Percentiles rank a stretch among this genome's conserved stretches.
phyloP scores from a whole-genome alignment of 2,888 invertebrate genomes.

The Acronicta psi region DNA sequence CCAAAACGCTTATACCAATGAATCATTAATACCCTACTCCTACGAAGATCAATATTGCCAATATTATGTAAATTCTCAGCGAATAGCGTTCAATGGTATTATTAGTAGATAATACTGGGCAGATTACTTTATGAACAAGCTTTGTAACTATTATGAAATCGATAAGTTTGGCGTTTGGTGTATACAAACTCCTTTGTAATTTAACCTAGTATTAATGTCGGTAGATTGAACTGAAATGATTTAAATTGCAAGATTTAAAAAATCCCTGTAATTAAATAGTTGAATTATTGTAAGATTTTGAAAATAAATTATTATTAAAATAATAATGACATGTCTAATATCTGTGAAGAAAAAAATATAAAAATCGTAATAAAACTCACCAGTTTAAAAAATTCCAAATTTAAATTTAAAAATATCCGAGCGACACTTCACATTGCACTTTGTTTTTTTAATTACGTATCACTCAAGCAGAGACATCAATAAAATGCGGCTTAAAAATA shows the following conservation, averaged over 20 bases:
- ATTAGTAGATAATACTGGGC: slow-evolving; percentile 11
- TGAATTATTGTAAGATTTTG: no score
- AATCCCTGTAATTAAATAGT: no score
- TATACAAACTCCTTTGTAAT: neutral
- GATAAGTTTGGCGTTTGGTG: slow-evolving; percentile 21
- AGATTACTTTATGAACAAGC: slow-evolving; percentile 24
- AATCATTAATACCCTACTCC: no score
- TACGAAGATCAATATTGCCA: neutral
- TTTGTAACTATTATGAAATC: slow-evolving; percentile 33
- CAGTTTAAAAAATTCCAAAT: slow-evolving; percentile 48
- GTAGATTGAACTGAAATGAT: no score
- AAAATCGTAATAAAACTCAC: slow-evolving; percentile 32
- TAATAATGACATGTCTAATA: neutral
- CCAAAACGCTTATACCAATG: no score
- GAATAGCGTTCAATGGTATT: slow-evolving; percentile 13
- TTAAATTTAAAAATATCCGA: slow-evolving; percentile 30
- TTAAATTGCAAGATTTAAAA: no score
- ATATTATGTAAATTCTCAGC: slow-evolving; percentile 4
- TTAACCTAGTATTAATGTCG: no score
- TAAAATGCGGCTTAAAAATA: slow-evolving; percentile 35
- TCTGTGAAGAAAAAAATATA: no score
- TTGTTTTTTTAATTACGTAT: slow-evolving; percentile 36
- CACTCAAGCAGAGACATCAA: slow-evolving; percentile 44
- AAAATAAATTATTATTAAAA: neutral
- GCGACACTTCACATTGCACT: slow-evolving; percentile 53